A percentile compares a stretch with the other conserved stretches of the same genome.
Conservation (phyloP, 2,113 vertebrate genomes). For the Oxyruncus cristatus region DNA sequence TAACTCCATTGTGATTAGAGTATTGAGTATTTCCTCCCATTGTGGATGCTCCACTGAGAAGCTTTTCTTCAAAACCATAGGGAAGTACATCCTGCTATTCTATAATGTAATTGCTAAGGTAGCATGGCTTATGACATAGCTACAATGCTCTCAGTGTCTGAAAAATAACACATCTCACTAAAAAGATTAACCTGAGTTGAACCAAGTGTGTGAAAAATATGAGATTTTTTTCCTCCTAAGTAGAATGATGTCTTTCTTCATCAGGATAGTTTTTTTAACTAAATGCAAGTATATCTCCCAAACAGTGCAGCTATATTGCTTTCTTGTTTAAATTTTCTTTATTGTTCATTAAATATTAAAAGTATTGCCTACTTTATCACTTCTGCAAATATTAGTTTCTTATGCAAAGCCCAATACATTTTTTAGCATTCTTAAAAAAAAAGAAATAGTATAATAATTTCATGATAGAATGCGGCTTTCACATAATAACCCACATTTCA, state of each 20-base stretch:
- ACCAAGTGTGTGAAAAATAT: neutral
- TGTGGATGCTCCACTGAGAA: neutral
- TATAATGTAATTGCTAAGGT: neutral
- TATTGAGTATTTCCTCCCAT: neutral
- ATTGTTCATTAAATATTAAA: neutral
- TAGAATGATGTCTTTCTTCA: neutral
- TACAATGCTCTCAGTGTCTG: neutral
- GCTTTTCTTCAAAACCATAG: slow-evolving; percentile 7
- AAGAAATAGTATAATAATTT: neutral
- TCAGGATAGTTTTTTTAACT: neutral
- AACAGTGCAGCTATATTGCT: neutral
- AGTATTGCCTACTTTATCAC: neutral
- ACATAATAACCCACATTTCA: neutral
- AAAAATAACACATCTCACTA: slow-evolving; percentile 11
- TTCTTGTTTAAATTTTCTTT: neutral
- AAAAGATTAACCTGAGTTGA: slow-evolving; percentile 24
- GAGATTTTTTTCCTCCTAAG: neutral
- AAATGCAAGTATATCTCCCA: neutral
- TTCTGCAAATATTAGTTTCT: neutral
- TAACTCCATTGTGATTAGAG: neutral
- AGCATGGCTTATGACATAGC: neutral
- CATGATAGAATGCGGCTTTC: neutral
- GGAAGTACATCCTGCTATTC: neutral
- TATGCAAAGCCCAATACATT: neutral
- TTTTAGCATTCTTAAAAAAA: neutral